Percentiles rank a stretch among this genome's conserved stretches.
phyloP scores from a whole-genome alignment of 2,797 vertebrate genomes.

The Ptychadena robeensis region DNA sequence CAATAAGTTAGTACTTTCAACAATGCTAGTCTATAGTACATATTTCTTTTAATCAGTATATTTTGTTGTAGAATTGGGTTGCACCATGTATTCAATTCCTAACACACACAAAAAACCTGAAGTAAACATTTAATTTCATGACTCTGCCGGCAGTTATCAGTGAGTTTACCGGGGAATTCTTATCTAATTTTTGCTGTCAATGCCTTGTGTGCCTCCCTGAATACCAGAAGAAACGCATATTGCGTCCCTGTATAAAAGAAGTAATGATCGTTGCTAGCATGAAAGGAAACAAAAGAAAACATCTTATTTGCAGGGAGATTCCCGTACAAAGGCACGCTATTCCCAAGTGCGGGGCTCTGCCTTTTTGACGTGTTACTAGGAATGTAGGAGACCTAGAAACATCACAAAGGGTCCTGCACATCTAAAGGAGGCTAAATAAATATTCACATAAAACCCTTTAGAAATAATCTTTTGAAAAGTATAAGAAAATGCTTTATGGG shows the following conservation, averaged over 20 bases:
- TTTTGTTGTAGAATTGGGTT: too few species aligned
- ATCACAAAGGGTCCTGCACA: constrained; percentile 28
- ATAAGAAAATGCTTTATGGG: constrained; percentile 45
- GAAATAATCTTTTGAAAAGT: constrained; percentile 45
- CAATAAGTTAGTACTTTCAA: too few species aligned
- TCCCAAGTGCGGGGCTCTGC: constrained; percentile 11
- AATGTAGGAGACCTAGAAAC: constrained; percentile 30
- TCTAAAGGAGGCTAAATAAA: constrained; percentile 55
- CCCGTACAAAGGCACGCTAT: constrained; percentile 8
- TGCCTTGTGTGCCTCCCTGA: constrained; percentile 12
- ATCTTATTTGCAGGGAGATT: constrained; percentile 33
- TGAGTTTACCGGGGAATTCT: neutral
- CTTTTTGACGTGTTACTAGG: constrained; percentile 36
- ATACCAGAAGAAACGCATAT: constrained; percentile 2
- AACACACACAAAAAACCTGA: neutral
- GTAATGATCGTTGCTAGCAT: constrained; percentile 14
- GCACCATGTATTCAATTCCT: neutral
- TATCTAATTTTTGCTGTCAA: neutral
- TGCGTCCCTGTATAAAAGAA: constrained; percentile 1
- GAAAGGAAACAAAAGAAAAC: constrained; percentile 25
- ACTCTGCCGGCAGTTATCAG: too few species aligned
- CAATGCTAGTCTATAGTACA: too few species aligned
- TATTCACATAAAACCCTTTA: constrained; percentile 47
- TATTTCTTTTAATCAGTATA: too few species aligned
- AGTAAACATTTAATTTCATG: too few species aligned